These are phyloP conservation scores for Atherinosoma microstoma DNA, from an alignment of 2,797 vertebrate genomes.

Conservation along the genomic window DNA sequence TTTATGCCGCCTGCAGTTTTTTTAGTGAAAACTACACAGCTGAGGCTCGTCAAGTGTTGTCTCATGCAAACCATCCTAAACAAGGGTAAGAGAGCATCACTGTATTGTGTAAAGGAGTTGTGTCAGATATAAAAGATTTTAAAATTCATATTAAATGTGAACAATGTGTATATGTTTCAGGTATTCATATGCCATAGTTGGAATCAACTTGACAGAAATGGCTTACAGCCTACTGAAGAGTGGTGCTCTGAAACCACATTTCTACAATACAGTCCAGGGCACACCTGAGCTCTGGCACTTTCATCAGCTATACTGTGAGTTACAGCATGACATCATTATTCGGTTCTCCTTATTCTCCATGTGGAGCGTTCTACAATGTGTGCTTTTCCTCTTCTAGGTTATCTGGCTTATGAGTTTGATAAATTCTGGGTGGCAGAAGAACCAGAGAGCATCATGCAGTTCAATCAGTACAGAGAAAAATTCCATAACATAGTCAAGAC, in stretches of 20 bases:
- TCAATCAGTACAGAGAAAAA: conserved; percentile 96
- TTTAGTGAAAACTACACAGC: conserved; percentile 94
- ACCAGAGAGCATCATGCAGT: conserved; percentile 98
- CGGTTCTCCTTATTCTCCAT: neutral
- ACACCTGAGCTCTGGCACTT: conserved; percentile 89
- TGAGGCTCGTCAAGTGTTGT: conserved; percentile 90
- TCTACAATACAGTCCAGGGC: conserved; percentile 90
- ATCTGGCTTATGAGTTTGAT: conserved; percentile 95
- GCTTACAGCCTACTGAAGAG: conserved; percentile 94
- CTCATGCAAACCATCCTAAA: conserved; percentile 93
- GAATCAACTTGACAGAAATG: conserved; percentile 99
- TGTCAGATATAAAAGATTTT: neutral
- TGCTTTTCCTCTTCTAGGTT: conserved; percentile 82
- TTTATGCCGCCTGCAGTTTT: conserved; percentile 82
- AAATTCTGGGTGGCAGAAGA: conserved; percentile 97
- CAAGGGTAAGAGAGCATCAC: conserved; percentile 86
- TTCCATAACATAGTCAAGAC: conserved; percentile 91
- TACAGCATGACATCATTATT: neutral
- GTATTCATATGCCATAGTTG: conserved; percentile 98
- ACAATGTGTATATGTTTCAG: conserved; percentile 73
- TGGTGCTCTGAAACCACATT: conserved; percentile 90
- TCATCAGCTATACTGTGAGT: conserved; percentile 97
- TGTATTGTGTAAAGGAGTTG: neutral
- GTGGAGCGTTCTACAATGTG: neutral
- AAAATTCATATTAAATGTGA: neutral